Evolutionary conservation across 2,888 invertebrate genomes (phyloP).

Genomic region (Esperia sulphurella): DNA sequence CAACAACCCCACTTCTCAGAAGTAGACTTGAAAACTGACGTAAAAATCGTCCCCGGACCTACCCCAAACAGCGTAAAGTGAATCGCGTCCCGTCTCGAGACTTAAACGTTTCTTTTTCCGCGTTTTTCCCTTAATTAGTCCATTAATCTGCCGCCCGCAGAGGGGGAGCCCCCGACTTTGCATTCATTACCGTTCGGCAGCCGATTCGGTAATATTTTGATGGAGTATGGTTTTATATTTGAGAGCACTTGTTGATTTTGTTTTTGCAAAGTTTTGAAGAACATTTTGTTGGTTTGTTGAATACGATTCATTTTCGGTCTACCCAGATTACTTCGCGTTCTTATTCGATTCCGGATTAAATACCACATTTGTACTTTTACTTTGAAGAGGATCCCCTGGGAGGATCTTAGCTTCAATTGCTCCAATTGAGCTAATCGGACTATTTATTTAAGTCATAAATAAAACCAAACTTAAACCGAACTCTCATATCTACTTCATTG

Average conservation of each 20-base stretch:
- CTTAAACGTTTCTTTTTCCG: constrained; percentile 44
- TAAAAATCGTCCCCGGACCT: constrained; percentile 75
- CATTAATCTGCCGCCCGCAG: constrained; percentile 47
- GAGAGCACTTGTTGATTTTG: constrained; percentile 21
- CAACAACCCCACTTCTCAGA: constrained; percentile 29
- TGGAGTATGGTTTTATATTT: constrained; percentile 7
- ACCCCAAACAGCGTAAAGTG: constrained; percentile 57
- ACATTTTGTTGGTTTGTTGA: no score
- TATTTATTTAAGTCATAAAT: no score
- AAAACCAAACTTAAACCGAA: no score
- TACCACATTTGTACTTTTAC: no score
- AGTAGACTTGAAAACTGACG: constrained; percentile 69
- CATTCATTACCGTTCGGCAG: constrained; percentile 30
- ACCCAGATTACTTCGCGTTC: no score
- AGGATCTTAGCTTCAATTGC: no score
- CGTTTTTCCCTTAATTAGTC: constrained; percentile 65
- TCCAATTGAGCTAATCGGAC: no score
- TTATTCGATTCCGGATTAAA: no score
- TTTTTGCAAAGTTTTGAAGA: neutral
- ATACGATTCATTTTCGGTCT: no score
- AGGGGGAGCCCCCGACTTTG: constrained; percentile 17
- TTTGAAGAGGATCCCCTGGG: no score
- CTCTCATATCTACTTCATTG: no score
- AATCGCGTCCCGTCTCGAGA: constrained; percentile 38
- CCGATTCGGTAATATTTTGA: constrained; percentile 21